These are phyloP conservation scores for Pangasius mekongensis DNA, from an alignment of 2,797 vertebrate genomes.

Conservation along the genomic window DNA sequence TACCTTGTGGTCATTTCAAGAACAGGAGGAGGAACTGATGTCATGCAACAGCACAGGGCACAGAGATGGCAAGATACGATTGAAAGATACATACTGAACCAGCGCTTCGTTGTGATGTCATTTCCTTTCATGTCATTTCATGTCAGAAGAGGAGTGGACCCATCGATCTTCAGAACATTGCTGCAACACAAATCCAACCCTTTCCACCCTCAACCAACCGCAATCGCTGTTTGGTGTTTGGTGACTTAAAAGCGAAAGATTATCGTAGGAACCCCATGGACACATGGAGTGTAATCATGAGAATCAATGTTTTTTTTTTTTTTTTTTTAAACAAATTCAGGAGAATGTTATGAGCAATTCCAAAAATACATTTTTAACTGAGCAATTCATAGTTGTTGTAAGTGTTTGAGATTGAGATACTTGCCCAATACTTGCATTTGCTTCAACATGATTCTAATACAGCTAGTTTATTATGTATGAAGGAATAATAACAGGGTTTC, in stretches of 20 bases:
- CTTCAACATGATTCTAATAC: neutral
- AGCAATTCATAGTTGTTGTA: neutral
- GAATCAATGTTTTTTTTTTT: neutral
- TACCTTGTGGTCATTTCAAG: conserved; percentile 41
- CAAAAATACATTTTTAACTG: neutral
- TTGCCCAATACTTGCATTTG: neutral
- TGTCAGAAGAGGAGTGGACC: conserved; percentile 71
- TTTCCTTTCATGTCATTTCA: conserved; percentile 78
- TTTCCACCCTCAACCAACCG: conserved; percentile 59
- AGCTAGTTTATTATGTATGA: neutral
- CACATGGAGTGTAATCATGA: neutral
- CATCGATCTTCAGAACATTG: conserved; percentile 75
- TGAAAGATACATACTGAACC: conserved; percentile 83
- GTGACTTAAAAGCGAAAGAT: neutral
- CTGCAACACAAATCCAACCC: conserved; percentile 79
- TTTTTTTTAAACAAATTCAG: neutral
- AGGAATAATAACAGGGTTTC: neutral
- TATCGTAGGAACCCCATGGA: neutral
- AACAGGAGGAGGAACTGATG: conserved; percentile 69
- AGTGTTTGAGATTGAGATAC: neutral
- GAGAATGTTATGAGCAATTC: neutral
- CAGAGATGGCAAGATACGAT: conserved; percentile 68
- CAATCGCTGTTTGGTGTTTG: neutral
- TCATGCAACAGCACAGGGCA: conserved; percentile 83
- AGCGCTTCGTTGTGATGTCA: conserved; percentile 74